A percentile compares a stretch with the other conserved stretches of the same genome.
Evolutionary conservation across 2,888 invertebrate species (phyloP).

Genomic region (Agonopterix subpropinquella): DNA sequence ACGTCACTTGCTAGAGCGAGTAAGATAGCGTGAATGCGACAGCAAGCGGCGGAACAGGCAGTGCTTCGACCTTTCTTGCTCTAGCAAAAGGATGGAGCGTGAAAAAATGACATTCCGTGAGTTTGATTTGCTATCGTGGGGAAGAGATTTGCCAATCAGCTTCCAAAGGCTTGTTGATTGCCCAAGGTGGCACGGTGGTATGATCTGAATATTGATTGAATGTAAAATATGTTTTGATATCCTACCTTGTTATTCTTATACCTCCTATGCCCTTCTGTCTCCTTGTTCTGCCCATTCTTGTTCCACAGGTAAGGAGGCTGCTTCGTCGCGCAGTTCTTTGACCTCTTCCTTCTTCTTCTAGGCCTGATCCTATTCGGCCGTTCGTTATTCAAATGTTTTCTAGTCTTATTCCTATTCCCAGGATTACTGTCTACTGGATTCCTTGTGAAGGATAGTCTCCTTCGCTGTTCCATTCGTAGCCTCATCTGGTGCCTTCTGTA

Average conservation of each 20-base stretch:
- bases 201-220: too few relatives aligned
- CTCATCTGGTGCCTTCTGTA: slow-evolving; percentile 51
- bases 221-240: not conserved
- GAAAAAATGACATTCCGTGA: too few relatives aligned
- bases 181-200: too few relatives aligned
- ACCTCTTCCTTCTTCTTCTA: slow-evolving; percentile 51
- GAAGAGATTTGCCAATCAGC: too few relatives aligned
- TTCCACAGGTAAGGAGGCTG: slow-evolving; percentile 64
- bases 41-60: too few relatives aligned
- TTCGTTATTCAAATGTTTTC: slow-evolving; percentile 21
- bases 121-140: too few relatives aligned
- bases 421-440: slow-evolving; percentile 27
- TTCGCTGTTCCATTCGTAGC: slow-evolving; percentile 51
- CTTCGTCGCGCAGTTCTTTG: slow-evolving; percentile 64
- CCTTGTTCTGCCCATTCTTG: slow-evolving; percentile 24
- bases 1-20: too few relatives aligned
- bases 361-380: slow-evolving; percentile 41
- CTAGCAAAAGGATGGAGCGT: too few relatives aligned
- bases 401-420: slow-evolving; percentile 33
- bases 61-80: too few relatives aligned
- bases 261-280: slow-evolving; percentile 24
- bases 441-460: slow-evolving; percentile 31
- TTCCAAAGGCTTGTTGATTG: too few relatives aligned
- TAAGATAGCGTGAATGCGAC: too few relatives aligned
- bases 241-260: slow-evolving; percentile 16